Percentiles rank a stretch among this genome's conserved stretches.
Conservation (phyloP, 2,113 vertebrate species). For the Anhinga rufa region DNA sequence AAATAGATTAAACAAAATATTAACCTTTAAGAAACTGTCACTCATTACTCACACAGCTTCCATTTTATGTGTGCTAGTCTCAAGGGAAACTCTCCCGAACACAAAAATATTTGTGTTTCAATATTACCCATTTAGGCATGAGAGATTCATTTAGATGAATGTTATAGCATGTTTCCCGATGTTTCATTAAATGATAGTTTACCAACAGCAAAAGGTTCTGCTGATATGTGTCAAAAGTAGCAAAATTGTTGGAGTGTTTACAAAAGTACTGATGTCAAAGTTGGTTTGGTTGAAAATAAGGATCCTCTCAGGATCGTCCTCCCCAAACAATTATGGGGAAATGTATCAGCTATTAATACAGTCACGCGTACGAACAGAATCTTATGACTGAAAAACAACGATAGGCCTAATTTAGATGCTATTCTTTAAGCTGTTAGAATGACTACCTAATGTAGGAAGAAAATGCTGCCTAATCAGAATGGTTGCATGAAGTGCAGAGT, state of each 20-base stretch:
- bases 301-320: not conserved
- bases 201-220: slow-evolving; percentile 14
- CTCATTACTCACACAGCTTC: slow-evolving; percentile 70
- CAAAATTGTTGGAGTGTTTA: slow-evolving; percentile 10
- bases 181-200: slow-evolving; percentile 64
- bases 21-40: slow-evolving; percentile 85
- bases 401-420: not conserved
- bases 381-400: not conserved
- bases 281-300: not conserved
- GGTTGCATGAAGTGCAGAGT: not conserved
- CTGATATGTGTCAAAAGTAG: slow-evolving; percentile 16
- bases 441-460: not conserved
- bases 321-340: not conserved
- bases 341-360: not conserved
- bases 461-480: not conserved
- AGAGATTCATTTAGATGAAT: slow-evolving; percentile 72
- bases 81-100: slow-evolving; percentile 67
- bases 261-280: slow-evolving; percentile 14
- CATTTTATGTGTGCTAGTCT: slow-evolving; percentile 65
- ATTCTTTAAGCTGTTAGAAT: not conserved
- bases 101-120: slow-evolving; percentile 77
- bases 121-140: slow-evolving; percentile 68
- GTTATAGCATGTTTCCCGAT: not conserved
- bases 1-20: slow-evolving; percentile 84
- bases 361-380: not conserved